Evolutionary conservation across 2,888 invertebrate species (phyloP).

Genomic region (Sminthurides aquaticus): DNA sequence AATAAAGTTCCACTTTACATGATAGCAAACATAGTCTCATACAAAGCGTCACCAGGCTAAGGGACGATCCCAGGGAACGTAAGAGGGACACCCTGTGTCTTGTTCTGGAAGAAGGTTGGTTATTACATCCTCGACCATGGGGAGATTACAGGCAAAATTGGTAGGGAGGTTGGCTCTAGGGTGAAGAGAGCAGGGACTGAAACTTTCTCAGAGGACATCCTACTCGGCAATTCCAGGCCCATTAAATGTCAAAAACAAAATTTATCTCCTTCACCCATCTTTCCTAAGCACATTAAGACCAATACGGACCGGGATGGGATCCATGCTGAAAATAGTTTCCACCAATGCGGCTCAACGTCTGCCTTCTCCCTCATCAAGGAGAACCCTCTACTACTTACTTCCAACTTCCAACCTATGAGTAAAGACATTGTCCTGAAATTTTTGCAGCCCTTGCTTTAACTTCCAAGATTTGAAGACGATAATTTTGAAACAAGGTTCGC

Average conservation of each 20-base stretch:
- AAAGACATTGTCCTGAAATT: neutral
- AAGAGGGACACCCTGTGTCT: too few species aligned
- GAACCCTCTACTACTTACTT: too few species aligned
- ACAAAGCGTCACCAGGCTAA: too few species aligned
- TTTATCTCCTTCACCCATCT: conserved; percentile 40
- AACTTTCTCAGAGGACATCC: neutral
- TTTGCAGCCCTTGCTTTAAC: neutral
- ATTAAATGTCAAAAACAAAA: conserved; percentile 38
- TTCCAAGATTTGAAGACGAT: neutral
- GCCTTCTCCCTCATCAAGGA: neutral
- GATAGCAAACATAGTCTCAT: too few species aligned
- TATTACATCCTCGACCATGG: too few species aligned
- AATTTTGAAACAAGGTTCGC: neutral
- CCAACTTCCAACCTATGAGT: neutral
- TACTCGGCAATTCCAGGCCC: conserved; percentile 17
- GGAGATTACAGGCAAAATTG: neutral
- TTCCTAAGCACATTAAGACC: conserved; percentile 28
- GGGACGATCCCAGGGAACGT: too few species aligned
- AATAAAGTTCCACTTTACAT: too few species aligned
- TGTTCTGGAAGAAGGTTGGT: too few species aligned
- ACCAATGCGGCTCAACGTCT: neutral
- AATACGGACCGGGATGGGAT: conserved; percentile 29
- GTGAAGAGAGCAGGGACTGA: neutral
- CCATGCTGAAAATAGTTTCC: conserved; percentile 32
- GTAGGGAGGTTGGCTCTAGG: neutral